Base-by-base conservation (phyloP, 2,888 invertebrate genomes). In the Sycophila texana region DNA sequence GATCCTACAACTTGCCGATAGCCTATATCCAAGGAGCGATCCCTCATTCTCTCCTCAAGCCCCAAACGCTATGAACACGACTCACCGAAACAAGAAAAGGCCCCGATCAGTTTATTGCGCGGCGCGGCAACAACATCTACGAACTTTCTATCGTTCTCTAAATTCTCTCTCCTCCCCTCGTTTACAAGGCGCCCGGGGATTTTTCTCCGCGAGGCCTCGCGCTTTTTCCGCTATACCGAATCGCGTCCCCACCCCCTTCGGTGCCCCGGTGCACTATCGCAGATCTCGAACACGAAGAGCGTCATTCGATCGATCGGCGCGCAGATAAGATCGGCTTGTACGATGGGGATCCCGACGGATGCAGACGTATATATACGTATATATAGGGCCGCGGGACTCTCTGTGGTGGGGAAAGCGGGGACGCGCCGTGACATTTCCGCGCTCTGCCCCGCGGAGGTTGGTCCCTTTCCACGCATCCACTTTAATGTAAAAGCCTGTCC, bases 271-370 rank as follows among this genome's bases (percentile, higher is more conserved):
- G 26, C 63, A 10, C 71, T 81, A 81, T 81, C 81, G 63, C 4
- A 22, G 65, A 81, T 78, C 78, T 75, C 60, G 74, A 78, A 72
- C 77, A 75, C 81, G 75, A 65, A 78, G 39, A 39, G 78, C 78
- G 81, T 81, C 81, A 81, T 81, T 81, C 75, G 78, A 81, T 81
- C 81, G 81, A 81, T 80, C 77, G 70, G 16, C 68, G 30, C 20
- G 20, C 57, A 57, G 76, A 80, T 80, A 80, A 80, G 73, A 80
- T 80, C 80, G 18, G 55, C 80, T 68, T 80, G 80, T 80, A 73
- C 80, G 63, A 80, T 77, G 53, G 79, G 26, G 58, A 53, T 7
- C 47, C 18, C 13, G 39, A 3, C 61, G 39, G 10, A 61, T 3
- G 53, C n/a, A 53, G 14, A 53, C 53, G 53, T 53, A 16, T 53